These are phyloP conservation scores for Pachypeltis micranthus DNA, from an alignment of 1,140 invertebrate species.

Conservation along the genomic window DNA sequence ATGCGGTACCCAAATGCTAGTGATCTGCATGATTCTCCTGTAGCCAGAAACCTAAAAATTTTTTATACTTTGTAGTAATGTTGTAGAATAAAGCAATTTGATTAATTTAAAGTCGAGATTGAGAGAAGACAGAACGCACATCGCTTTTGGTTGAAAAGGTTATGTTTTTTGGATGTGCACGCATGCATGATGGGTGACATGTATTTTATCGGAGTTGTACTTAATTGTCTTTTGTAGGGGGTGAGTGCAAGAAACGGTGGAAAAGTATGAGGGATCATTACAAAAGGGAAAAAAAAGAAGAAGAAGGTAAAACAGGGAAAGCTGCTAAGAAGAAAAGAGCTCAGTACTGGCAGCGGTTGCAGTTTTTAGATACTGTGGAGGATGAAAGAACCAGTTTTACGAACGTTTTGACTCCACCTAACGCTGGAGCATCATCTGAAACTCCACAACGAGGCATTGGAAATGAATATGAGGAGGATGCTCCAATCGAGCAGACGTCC, in stretches of 20 bases:
- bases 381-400: slow-evolving; percentile 7
- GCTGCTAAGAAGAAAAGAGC: slow-evolving; percentile 16
- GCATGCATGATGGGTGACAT: too few species aligned
- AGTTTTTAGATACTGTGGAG: slow-evolving; percentile 13
- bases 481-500: not conserved
- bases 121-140: too few species aligned
- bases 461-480: not conserved
- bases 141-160: too few species aligned
- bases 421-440: not conserved
- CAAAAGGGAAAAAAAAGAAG: slow-evolving; percentile 12
- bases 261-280: slow-evolving; percentile 19
- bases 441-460: not conserved
- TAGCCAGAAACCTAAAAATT: slow-evolving; percentile 21
- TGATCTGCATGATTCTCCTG: slow-evolving; percentile 19
- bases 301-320: slow-evolving; percentile 14
- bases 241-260: slow-evolving; percentile 19
- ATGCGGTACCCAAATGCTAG: slow-evolving; percentile 18
- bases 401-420: not conserved
- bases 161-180: too few species aligned
- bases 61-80: not conserved
- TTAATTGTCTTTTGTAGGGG: slow-evolving; percentile 12
- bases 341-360: slow-evolving; percentile 11
- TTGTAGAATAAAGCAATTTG: not conserved
- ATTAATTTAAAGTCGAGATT: too few species aligned
- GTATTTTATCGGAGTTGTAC: too few species aligned